Conservation (phyloP, 2,888 invertebrate genomes). For the Himalopsyche anomala region DNA sequence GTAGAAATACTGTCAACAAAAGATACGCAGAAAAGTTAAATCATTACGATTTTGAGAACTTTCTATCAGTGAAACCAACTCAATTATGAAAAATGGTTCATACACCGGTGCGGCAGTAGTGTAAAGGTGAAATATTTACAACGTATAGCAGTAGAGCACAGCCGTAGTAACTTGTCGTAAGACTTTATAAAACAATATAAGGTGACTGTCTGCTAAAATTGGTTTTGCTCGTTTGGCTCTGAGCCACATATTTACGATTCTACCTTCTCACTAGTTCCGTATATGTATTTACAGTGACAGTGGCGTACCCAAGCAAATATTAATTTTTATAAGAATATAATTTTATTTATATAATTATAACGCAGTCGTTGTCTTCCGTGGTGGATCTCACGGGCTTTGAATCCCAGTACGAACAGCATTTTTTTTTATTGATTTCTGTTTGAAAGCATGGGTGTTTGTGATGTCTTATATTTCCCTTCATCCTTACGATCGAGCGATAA, state of each 20-base stretch:
- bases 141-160: not conserved
- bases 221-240: constrained; percentile 40
- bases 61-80: not conserved
- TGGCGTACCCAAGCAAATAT: not conserved
- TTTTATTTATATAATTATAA: too few species aligned
- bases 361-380: too few species aligned
- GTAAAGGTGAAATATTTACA: constrained; percentile 10
- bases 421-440: too few species aligned
- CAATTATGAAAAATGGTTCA: not conserved
- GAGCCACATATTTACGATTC: constrained; percentile 41
- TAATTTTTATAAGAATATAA: too few species aligned
- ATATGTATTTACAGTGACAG: not conserved
- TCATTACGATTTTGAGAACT: not conserved
- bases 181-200: constrained; percentile 39
- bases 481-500: too few species aligned
- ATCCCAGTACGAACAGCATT: too few species aligned
- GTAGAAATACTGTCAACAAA: constrained; percentile 1
- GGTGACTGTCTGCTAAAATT: constrained; percentile 38
- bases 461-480: too few species aligned
- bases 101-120: not conserved
- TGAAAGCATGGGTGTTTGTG: too few species aligned
- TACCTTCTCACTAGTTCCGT: constrained; percentile 12
- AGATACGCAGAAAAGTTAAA: not conserved
- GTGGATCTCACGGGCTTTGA: too few species aligned
- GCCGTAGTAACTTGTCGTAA: constrained; percentile 17